Conservation (phyloP, 1,140 invertebrate species). For the Lucilia sericata region DNA sequence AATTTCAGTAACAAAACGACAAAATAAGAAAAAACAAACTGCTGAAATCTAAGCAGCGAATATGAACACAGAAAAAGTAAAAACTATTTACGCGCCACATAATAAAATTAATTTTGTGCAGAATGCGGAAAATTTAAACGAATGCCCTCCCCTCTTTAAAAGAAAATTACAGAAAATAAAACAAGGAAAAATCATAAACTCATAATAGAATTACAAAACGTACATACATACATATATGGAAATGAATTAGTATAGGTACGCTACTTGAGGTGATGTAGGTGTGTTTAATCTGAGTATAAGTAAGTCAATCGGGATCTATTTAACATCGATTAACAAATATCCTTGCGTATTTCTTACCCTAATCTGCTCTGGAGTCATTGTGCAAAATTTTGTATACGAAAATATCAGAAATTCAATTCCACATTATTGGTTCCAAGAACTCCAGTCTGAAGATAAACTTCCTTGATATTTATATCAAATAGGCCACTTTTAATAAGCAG, state of each 20-base stretch:
- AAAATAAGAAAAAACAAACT: not conserved
- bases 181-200: constrained; percentile 7
- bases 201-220: not conserved
- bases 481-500: no score
- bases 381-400: no score
- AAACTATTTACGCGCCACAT: constrained; percentile 44
- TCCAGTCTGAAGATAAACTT: no score
- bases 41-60: not conserved
- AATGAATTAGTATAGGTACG: not conserved
- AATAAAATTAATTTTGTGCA: constrained; percentile 38
- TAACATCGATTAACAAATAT: no score
- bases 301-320: no score
- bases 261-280: not conserved
- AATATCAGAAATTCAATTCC: no score
- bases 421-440: no score
- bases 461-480: no score
- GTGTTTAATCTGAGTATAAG: no score
- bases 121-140: constrained; percentile 44
- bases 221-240: not conserved
- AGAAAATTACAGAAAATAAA: not conserved
- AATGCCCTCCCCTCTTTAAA: not conserved
- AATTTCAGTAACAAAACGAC: not conserved
- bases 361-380: no score
- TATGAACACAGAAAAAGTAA: not conserved
- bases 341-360: no score